Base-by-base conservation (phyloP, 2,888 invertebrate genomes). In the Cremastinae sp. region DNA sequence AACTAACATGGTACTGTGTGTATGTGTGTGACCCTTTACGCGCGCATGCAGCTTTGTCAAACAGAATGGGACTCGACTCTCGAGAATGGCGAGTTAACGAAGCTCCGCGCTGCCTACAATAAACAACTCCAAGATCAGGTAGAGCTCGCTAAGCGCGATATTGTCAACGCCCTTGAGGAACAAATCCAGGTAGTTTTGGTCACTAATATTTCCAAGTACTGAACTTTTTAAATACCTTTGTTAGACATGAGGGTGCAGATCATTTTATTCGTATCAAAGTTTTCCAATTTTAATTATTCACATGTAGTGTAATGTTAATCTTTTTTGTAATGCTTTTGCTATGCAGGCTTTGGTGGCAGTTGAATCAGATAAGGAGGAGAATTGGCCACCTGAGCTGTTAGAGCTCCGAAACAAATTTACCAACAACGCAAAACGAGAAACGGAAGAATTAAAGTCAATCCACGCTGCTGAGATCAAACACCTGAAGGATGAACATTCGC, bases 331-430 rank as follows among this genome's bases (percentile, higher is more conserved):
- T 49, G 20, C n/a, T 10, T 41, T 61, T 5, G 39, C 18, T 56
- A 9, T 10, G 43, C 89, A 95, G 95, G 93, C 94, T 85, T 90
- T 95, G 83, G 91, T 95, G 80, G 91, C 92, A 5, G 93, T 93
- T 84, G 94, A 95, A 20, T 91, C 92, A 77, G 93, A 93, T 65
- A 94, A 94, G 85, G 93, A 94, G 88, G 93, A 94, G 68, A 92
- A 92, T 83, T 95, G 95, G 94, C 95, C 95, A 45, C 90, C 93
- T 75, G 95, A 96, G 90, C 91, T 96, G 80, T 91, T 95, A 62
- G 92, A 94, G 79, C 89, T 96, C 43, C 91, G 94, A 12, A 94
- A 95, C 89, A 94, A 93, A 90, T 94, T 96, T 78, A 93, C 94
- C 65, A 93, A 92, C 18, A 94, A 94, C 86, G 93, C 93, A 84